phyloP scores from a whole-genome alignment of 2,113 vertebrate species.

The Scytalopus superciliaris region DNA sequence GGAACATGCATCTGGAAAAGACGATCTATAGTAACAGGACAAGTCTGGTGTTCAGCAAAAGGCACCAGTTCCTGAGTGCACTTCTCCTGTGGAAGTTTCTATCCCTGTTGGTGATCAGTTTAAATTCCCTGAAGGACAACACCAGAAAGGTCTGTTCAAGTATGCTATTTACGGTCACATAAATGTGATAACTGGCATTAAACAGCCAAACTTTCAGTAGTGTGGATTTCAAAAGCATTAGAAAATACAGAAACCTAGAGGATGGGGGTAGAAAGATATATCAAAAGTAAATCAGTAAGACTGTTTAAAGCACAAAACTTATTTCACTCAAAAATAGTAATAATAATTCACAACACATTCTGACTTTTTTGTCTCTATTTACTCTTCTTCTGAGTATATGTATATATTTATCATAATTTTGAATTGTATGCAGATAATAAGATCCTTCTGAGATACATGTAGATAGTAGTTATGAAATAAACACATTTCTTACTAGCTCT shows the following conservation, averaged over 20 bases:
- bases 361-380: not conserved
- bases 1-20: not conserved
- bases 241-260: not conserved
- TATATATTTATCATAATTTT: not conserved
- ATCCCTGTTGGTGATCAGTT: not conserved
- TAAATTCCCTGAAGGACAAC: not conserved
- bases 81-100: not conserved
- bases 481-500: not conserved
- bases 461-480: not conserved
- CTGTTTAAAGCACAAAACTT: not conserved
- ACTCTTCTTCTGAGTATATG: not conserved
- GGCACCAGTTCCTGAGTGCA: not conserved
- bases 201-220: not conserved
- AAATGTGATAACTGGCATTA: not conserved
- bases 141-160: not conserved
- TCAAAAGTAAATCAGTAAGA: not conserved
- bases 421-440: not conserved
- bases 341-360: not conserved
- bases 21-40: not conserved
- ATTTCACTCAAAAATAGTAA: not conserved
- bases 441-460: not conserved
- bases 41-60: not conserved
- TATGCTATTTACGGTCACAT: not conserved
- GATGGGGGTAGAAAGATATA: accelerated
- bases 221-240: not conserved